phyloP scores from a whole-genome alignment of 2,797 vertebrate genomes.

The Characodon lateralis region DNA sequence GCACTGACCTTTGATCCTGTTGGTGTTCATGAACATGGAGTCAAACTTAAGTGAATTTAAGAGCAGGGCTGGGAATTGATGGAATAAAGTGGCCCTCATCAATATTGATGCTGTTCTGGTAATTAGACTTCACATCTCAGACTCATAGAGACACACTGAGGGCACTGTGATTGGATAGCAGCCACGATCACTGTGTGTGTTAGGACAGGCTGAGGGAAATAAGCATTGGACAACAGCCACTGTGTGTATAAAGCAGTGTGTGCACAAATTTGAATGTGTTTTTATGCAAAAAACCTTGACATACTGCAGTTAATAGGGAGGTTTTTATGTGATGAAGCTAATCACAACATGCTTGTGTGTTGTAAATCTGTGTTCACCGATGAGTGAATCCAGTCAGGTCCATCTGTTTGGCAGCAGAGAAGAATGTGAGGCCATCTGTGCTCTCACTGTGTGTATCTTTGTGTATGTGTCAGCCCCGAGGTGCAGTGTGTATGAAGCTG shows the following conservation, averaged over 20 bases:
- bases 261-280: constrained; percentile 47
- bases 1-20: constrained; percentile 47
- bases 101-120: constrained; percentile 79
- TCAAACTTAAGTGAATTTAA: constrained; percentile 71
- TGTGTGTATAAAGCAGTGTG: constrained; percentile 42
- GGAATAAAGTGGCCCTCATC: constrained; percentile 77
- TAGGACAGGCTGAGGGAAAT: constrained; percentile 65
- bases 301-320: constrained; percentile 48
- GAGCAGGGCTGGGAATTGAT: constrained; percentile 66
- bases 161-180: constrained; percentile 61
- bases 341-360: constrained; percentile 23
- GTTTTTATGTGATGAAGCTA: constrained; percentile 33
- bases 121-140: constrained; percentile 75
- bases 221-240: constrained; percentile 63
- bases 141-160: constrained; percentile 68
- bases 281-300: constrained; percentile 39
- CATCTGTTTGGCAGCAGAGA: constrained; percentile 77
- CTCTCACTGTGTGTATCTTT: constrained; percentile 54
- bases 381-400: constrained; percentile 76
- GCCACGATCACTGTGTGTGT: constrained; percentile 57
- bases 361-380: constrained; percentile 48
- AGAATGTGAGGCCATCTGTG: constrained; percentile 76
- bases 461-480: constrained; percentile 53
- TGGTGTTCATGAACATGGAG: constrained; percentile 57
- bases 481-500: constrained; percentile 67